Evolutionary conservation across 1,140 invertebrate species (phyloP).

Genomic region (Marisa cornuarietis): DNA sequence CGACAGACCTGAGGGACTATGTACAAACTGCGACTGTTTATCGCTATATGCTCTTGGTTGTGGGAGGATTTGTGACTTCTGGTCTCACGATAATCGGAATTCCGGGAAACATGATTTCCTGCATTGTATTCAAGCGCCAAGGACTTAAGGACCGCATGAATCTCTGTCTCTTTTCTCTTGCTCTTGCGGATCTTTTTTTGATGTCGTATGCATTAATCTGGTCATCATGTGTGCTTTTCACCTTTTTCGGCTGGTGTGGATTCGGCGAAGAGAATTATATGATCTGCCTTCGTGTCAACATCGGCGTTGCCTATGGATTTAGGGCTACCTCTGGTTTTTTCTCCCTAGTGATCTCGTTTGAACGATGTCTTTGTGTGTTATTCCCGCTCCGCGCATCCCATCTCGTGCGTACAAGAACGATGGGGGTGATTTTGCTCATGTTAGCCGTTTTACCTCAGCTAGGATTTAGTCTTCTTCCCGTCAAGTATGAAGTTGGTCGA

Average conservation of each 20-base stretch:
- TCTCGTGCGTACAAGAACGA: not conserved
- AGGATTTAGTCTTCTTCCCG: not conserved
- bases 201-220: not conserved
- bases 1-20: too few relatives aligned
- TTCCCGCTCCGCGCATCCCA: not conserved
- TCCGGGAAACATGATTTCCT: slow-evolving; percentile 1
- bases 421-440: not conserved
- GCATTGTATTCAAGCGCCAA: not conserved
- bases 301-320: not conserved
- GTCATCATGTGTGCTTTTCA: not conserved
- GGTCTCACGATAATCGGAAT: not conserved
- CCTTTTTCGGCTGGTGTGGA: not conserved
- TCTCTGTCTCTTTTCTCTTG: slow-evolving; percentile 3
- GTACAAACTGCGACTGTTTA: too few relatives aligned
- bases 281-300: not conserved
- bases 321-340: not conserved
- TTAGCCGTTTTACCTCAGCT: not conserved
- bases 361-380: slow-evolving; percentile 5
- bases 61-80: too few relatives aligned
- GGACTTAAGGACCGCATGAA: slow-evolving; percentile 7
- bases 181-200: not conserved
- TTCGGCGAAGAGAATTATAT: too few relatives aligned
- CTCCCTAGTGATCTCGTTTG: not conserved
- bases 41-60: too few relatives aligned
- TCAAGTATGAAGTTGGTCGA: not conserved